phyloP scores from a whole-genome alignment of 2,113 vertebrate genomes.

The Ceuthmochares aereus region DNA sequence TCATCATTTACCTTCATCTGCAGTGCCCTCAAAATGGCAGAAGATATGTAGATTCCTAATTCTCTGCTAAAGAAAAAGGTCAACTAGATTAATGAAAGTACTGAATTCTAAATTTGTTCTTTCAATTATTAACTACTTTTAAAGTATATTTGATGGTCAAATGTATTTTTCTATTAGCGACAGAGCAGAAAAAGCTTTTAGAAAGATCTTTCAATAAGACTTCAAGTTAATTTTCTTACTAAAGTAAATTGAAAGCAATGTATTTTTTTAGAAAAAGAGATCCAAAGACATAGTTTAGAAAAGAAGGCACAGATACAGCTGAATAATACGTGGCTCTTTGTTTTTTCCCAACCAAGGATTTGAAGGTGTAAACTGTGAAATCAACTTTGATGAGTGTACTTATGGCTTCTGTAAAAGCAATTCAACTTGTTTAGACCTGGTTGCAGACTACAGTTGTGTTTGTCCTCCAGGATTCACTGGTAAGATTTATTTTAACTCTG shows the following conservation, averaged over 20 bases:
- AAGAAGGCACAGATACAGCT: not conserved
- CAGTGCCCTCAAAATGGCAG: not conserved
- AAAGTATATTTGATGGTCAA: not conserved
- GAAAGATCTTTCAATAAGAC: not conserved
- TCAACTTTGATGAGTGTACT: constrained; percentile 79
- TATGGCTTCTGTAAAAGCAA: constrained; percentile 78
- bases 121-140: not conserved
- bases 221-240: not conserved
- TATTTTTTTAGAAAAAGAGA: not conserved
- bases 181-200: not conserved
- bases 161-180: not conserved
- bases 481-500: constrained; percentile 58
- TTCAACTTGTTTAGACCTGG: constrained; percentile 80
- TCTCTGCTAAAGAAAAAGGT: not conserved
- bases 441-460: constrained; percentile 76
- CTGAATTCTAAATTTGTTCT: not conserved
- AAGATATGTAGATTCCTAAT: not conserved
- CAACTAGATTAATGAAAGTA: not conserved
- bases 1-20: not conserved
- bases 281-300: not conserved
- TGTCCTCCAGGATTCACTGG: constrained; percentile 77
- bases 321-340: not conserved
- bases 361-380: constrained; percentile 79
- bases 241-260: not conserved
- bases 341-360: constrained; percentile 66